Base-by-base conservation (phyloP, 92 coral and sea anemone genomes). In the Bergia sp. region DNA sequence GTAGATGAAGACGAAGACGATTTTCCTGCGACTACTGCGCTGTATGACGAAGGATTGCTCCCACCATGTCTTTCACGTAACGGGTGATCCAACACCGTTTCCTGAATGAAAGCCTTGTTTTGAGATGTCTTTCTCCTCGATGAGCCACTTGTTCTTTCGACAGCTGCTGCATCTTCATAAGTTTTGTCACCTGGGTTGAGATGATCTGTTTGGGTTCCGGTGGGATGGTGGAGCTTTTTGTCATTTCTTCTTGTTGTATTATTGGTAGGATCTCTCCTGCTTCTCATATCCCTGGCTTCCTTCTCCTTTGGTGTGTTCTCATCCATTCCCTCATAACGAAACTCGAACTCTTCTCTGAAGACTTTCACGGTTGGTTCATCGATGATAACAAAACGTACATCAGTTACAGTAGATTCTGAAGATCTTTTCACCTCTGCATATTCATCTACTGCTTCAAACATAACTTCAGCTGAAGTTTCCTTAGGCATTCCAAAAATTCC, bases 401-500 rank as follows among this genome's bases (percentile, higher is more conserved):
- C 98, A 23, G 85, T 89, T 29, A 96, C 85, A n/a, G 29, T 9
- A 39, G 85, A 64, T 6, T 74, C 61, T 53, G 87, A 66, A 8
- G 89, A 37, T 0, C 37, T 82, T 18, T n/a, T 77, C 9, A 83
- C 76, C 29, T 50, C 12, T n/a, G 85, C 89, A 73, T 91, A 96
- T 20, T 37, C 84, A 36, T 88, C 93, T 11, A 93, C 92, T 3
- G 95, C 92, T 0, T 36, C 39, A 82, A 94, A 91, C 85, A 96
- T 82, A 75, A 87, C 89, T 69, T 89, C 88, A 39, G 96, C 96
- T 37, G 95, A 95, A 29, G 90, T 64, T 8, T 90, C 89, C 55
- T 88, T 91, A 0, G 98, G 98, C 86, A 93, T 89, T 37, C 96
- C 98, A 76, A 49, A 95, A 67, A 89, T 90, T 18, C 96, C 96